phyloP scores from a whole-genome alignment of 2,888 invertebrate species.

The Torymus tubicola region DNA sequence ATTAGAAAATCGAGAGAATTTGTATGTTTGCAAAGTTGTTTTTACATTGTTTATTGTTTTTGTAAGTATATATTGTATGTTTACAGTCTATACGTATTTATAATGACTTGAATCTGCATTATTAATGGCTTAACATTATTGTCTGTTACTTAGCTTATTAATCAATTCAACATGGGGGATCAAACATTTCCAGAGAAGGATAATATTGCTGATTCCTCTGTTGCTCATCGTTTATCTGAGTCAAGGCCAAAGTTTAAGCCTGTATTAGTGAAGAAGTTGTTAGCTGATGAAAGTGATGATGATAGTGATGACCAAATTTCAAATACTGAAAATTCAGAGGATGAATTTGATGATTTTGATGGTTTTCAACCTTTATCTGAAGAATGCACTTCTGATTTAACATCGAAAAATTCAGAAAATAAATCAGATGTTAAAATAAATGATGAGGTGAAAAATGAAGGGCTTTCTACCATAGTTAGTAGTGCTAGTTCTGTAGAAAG shows the following conservation, averaged over 20 bases:
- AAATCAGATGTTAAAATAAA: slow-evolving; percentile 27
- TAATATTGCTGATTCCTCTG: slow-evolving; percentile 57
- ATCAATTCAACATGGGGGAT: slow-evolving; percentile 56
- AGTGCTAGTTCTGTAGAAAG: background rate
- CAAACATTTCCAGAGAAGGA: slow-evolving; percentile 58
- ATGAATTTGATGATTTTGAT: slow-evolving; percentile 64
- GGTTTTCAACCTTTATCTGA: slow-evolving; percentile 58
- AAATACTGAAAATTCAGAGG: slow-evolving; percentile 59
- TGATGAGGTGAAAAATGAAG: background rate
- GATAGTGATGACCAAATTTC: slow-evolving; percentile 63
- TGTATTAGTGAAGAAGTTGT: slow-evolving; percentile 66
- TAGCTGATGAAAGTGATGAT: slow-evolving; percentile 67
- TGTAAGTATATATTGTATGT: background rate
- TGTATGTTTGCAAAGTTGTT: background rate
- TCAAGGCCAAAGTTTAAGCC: slow-evolving; percentile 64
- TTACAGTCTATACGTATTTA: background rate
- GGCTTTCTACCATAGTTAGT: background rate
- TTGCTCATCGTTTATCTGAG: slow-evolving; percentile 40
- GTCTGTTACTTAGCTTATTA: slow-evolving; percentile 5
- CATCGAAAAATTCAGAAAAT: slow-evolving; percentile 47
- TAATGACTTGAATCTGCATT: background rate
- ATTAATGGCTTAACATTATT: background rate
- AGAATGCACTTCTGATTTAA: slow-evolving; percentile 9
- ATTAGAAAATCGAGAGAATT: slow-evolving; percentile 4
- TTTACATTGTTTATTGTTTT: background rate